Evolutionary conservation across 2,888 invertebrate genomes (phyloP), one percentile per base, ranked within the genome.

Genomic region (Hedya salicella): DNA sequence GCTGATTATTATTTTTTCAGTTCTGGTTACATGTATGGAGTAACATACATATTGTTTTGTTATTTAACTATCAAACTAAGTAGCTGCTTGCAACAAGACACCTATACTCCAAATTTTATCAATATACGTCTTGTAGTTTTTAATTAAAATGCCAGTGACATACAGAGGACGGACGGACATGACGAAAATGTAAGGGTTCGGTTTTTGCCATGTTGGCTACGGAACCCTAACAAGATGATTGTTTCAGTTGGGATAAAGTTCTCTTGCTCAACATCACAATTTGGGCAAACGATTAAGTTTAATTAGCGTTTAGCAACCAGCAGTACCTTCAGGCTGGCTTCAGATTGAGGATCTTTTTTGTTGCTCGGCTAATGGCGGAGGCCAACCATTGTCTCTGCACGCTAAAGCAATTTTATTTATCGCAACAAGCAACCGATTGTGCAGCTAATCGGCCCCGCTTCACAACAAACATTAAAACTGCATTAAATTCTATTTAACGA

Each of bases 401-500:
- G 73, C 75, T 52, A 68, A 49, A 77, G 71, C 79, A 82, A 82
- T 85, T 81, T 66, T 81, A 75, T 81, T 78, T 80, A 83, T 78
- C 75, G 82, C 82, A 81, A 82, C 72, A 77, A 76, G 73, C 74
- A 78, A 75, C 75, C 76, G 76, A 79, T 81, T 79, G 76, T 76
- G 74, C 76, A 78, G 78, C 80, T 84, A 87, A 88, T 85, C 82
- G 81, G 77, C 81, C 77, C 81, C 80, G 80, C 78, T 86, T 81
- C 81, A 79, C 79, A 82, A 80, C 82, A 78, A 83, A 84, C 87
- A 90, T 89, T 89, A 89, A 89, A 89, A 87, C 77, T 83, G 83
- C 88, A 89, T 90, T 88, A 88, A 86, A 87, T 83, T 86, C 80
- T 83, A 86, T 89, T 89, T 86, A 86, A 81, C 83, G 78, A 75